A percentile compares a stretch with the other conserved stretches of the same genome.
These are phyloP conservation scores for Saxicola maurus DNA, from an alignment of 2,797 vertebrate genomes.

Conservation along the genomic window DNA sequence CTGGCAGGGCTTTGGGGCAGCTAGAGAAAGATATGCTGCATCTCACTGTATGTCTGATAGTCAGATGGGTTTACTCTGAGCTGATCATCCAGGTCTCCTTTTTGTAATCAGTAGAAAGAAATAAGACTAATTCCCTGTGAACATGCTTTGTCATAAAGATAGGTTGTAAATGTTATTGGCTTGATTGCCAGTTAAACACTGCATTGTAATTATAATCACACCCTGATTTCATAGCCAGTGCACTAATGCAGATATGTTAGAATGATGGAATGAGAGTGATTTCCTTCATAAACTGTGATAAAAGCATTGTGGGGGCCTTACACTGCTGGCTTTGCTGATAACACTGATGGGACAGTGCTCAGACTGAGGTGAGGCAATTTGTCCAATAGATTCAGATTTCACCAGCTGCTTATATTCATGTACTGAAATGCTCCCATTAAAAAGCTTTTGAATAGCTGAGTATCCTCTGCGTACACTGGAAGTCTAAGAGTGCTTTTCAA, in stretches of 20 bases:
- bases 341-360: neutral
- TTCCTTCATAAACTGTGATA: neutral
- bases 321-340: neutral
- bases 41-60: neutral
- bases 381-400: neutral
- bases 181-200: neutral
- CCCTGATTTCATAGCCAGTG: neutral
- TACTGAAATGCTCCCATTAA: neutral
- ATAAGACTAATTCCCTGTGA: neutral
- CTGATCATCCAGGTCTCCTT: neutral
- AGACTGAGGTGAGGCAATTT: neutral
- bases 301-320: neutral
- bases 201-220: neutral
- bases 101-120: neutral
- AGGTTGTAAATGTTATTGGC: neutral
- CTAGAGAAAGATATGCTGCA: neutral
- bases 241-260: neutral
- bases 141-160: neutral
- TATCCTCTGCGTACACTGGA: neutral
- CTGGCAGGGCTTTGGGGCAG: neutral
- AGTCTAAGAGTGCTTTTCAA: neutral
- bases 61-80: neutral
- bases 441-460: neutral
- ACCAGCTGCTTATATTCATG: neutral
- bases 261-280: neutral